Evolutionary conservation across 2,113 vertebrate genomes (phyloP).

Genomic region (Meleagris gallopavo): DNA sequence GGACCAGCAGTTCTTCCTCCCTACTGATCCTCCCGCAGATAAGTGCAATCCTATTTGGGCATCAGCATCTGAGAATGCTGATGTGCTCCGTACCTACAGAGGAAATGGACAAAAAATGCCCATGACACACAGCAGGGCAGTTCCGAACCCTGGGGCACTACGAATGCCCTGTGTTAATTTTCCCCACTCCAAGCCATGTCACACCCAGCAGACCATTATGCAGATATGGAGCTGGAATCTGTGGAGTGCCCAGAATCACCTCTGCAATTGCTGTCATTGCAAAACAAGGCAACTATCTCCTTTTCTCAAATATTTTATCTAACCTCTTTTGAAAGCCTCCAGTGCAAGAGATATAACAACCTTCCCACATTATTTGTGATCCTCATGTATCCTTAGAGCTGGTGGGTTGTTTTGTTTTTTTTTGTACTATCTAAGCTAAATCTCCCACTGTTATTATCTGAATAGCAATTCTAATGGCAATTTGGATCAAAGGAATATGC

Average conservation of each 20-base stretch:
- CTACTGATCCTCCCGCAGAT: not conserved
- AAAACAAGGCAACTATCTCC: not conserved
- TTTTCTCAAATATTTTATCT: not conserved
- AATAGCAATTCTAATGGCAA: conserved; percentile 17
- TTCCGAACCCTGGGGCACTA: not conserved
- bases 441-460: conserved; percentile 35
- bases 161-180: fast-evolving
- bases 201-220: fast-evolving
- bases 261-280: not conserved
- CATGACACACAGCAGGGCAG: not conserved
- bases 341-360: not conserved
- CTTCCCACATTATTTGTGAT: not conserved
- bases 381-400: not conserved
- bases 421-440: not conserved
- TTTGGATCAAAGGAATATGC: conserved; percentile 47
- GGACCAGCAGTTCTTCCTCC: not conserved
- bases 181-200: fast-evolving
- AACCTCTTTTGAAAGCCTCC: not conserved
- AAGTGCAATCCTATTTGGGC: not conserved
- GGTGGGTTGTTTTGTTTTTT: not conserved
- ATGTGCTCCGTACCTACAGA: not conserved
- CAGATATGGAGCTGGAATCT: not conserved
- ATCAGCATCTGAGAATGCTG: not conserved
- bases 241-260: not conserved
- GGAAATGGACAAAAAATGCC: not conserved